phyloP scores from a whole-genome alignment of 2,113 vertebrate genomes.

The Pristiophorus japonicus region DNA sequence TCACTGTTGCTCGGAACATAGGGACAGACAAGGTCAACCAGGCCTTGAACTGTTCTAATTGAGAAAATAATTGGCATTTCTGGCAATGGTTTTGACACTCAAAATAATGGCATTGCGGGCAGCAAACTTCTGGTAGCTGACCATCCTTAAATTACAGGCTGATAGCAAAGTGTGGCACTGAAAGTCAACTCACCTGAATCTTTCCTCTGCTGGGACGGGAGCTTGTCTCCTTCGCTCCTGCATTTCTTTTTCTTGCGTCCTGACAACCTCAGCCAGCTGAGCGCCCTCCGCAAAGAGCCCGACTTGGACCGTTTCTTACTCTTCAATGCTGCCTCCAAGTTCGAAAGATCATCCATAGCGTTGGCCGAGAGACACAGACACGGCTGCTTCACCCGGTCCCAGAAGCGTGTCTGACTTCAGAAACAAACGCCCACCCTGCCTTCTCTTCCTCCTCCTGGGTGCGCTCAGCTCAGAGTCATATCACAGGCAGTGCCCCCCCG shows the following conservation, averaged over 20 bases:
- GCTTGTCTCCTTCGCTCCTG: neutral
- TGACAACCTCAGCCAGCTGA: neutral
- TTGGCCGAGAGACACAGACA: too few relatives aligned
- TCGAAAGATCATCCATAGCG: neutral
- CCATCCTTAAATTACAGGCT: neutral
- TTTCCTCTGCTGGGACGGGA: neutral
- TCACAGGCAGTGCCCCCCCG: too few relatives aligned
- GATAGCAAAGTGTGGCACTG: neutral
- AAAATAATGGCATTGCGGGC: neutral
- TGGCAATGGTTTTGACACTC: too few relatives aligned
- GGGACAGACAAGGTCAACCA: neutral
- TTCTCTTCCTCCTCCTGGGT: neutral
- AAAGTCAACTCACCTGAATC: neutral
- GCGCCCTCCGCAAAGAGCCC: neutral
- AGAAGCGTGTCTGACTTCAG: neutral
- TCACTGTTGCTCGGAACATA: neutral
- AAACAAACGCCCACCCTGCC: too few relatives aligned
- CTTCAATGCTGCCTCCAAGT: neutral
- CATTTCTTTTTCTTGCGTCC: constrained; percentile 20
- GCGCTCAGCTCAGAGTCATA: too few relatives aligned
- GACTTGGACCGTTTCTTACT: neutral
- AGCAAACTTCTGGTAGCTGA: too few relatives aligned
- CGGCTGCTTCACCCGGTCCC: neutral
- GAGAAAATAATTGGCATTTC: neutral
- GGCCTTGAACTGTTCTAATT: neutral